Base-by-base conservation (phyloP, 2,797 vertebrate genomes). In the Iguana delicatissima region DNA sequence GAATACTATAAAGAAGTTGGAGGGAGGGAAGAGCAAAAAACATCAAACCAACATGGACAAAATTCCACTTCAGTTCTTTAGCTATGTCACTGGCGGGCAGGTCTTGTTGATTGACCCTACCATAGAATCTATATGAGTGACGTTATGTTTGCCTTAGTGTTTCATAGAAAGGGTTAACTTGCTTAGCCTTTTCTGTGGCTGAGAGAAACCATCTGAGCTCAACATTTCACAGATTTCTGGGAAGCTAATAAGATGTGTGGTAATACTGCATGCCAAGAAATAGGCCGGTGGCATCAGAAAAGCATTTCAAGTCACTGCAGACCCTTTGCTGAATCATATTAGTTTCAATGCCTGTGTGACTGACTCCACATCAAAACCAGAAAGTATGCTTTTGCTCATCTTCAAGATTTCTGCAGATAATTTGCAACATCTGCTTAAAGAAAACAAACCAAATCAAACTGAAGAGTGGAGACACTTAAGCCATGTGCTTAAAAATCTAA, bases 361-460 rank as follows among this genome's bases (percentile, higher is more conserved):
- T 92, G 89, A 94, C 95, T 96, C 93, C 91, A 91, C 55, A 94
- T 94, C 95, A 96, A 77, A 87, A 87, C 90, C 89, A 3, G 8
- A 84, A 95, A 92, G 85, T 67, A 87, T 91, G 46, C 35, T 95
- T 94, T 94, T 93, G 89, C 92, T 93, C 86, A 91, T 90, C 92
- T 96, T 94, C 85, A 93, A 35, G 93, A 95, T 96, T 97, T 97
- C 94, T 94, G 90, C 84, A 93, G 82, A 81, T 95, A 93, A 96
- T 96, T 95, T 93, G 93, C 87, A 96, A 94, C 95, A 96, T 95
- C 94, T 97, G 95, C 89, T 85, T 95, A 90, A 55, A 95, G 94
- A 79, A 91, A 94, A 95, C 90, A 91, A 94, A 94, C 84, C 26
- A 91, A 94, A 94, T 81, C 26, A 91, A 91, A 92, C 84, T 91